Evolutionary conservation across 2,113 vertebrate genomes (phyloP).

Genomic region (Quiscalus mexicanus): DNA sequence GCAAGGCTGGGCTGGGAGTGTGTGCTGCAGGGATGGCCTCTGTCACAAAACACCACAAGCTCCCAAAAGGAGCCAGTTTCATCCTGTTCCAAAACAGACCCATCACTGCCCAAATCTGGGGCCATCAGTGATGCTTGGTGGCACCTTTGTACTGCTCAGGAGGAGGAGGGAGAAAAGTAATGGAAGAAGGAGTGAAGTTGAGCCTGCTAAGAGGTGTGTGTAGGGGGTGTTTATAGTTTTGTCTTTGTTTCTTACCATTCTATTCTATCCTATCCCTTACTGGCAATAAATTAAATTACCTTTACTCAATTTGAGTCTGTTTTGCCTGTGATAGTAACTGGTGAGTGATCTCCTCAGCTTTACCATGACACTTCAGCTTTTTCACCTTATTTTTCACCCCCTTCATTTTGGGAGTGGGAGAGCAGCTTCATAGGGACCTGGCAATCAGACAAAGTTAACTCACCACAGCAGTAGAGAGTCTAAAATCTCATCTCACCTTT

Average conservation of each 20-base stretch:
- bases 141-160: no score
- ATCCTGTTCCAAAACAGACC: not conserved
- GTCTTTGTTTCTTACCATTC: not conserved
- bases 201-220: not conserved
- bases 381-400: not conserved
- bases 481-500: not conserved
- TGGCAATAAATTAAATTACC: not conserved
- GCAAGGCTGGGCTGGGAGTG: accelerated
- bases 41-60: not conserved
- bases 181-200: not conserved
- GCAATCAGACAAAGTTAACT: not conserved
- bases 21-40: not conserved
- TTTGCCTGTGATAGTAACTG: not conserved
- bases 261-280: not conserved
- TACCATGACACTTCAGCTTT: not conserved
- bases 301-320: not conserved
- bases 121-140: not conserved
- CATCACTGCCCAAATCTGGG: not conserved
- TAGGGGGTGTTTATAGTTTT: not conserved
- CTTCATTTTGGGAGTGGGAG: not conserved
- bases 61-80: not conserved
- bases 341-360: not conserved
- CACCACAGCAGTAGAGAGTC: not conserved
- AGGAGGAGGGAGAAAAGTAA: not conserved
- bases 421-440: not conserved